Evolutionary conservation across 2,113 vertebrate species (phyloP), one percentile per base, ranked within the genome.

Genomic region (Gavia stellata): DNA sequence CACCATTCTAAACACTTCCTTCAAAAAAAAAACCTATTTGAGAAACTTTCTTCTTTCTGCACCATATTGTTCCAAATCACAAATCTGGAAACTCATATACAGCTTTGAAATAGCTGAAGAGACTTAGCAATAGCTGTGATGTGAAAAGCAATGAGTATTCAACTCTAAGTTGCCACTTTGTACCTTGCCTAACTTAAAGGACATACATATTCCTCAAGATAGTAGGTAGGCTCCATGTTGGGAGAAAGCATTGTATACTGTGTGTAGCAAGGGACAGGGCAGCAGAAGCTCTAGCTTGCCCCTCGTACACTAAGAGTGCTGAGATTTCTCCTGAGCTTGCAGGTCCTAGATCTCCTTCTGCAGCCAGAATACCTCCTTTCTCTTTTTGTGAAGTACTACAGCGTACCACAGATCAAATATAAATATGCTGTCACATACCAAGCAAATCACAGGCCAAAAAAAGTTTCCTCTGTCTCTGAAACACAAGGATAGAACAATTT

Each of bases 191-290:
- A 73, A 80, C 17, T 52, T 80, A 63, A 72, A 71, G 52, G 47
- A 87, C 82, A 71, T 24, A 62, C 0, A 21, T 58, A 73, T 34
- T 89, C 23, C 29, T 61, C 24, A 40, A 56, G 47, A 42, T 5
- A 24, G 47, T 4, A 62, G 47, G 16, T 11, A 73, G 62, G 44
- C 15, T 52, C 42, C 29, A 11, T 1, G 6, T 14, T 1, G 3
- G 29, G 9, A 87, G 40, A 85, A 66, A 53, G 17, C 0, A 0
- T 4, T 52, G 5, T 7, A 38, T 33, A 3, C 14, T 36, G 40
- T 2, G 0, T 6, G 20, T 6, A 52, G 42, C 26, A 79, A 81
- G 33, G 28, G 55, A 79, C 14, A 31, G 21, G 19, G 6, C 21
- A 90, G 17, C 34, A 71, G 38, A 49, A 85, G 12, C 17, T 73